Evolutionary conservation across 2,113 vertebrate genomes (phyloP).

Genomic region (Podarcis raffonei): DNA sequence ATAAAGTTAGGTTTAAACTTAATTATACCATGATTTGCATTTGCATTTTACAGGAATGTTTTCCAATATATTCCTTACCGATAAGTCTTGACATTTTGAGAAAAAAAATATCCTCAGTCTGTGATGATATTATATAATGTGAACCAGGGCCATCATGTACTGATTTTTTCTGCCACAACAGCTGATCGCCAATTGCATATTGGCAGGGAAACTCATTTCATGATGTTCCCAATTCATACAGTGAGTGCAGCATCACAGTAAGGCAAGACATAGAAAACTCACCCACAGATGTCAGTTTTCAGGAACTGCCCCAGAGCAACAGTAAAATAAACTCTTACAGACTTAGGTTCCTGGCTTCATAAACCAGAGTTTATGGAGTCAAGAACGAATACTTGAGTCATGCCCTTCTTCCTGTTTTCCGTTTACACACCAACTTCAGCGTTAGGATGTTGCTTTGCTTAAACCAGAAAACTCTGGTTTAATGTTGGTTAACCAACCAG

Average conservation of each 20-base stretch:
- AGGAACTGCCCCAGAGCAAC: background rate
- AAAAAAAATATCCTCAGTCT: constrained; percentile 24
- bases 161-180: too few relatives aligned
- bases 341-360: background rate
- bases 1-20: background rate
- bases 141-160: too few relatives aligned
- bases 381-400: background rate
- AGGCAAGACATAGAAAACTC: background rate
- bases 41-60: constrained; percentile 30
- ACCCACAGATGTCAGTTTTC: background rate
- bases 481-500: background rate
- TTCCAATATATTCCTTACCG: constrained; percentile 54
- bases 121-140: too few relatives aligned
- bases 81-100: constrained; percentile 44
- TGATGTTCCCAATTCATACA: background rate
- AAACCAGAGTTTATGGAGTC: background rate
- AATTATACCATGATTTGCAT: background rate
- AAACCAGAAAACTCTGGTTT: background rate
- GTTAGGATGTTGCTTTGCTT: background rate
- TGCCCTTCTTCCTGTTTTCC: background rate
- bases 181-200: background rate
- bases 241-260: background rate
- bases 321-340: background rate
- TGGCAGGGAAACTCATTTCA: background rate
- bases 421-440: background rate